Evolutionary conservation across 2,888 invertebrate species (phyloP).

Genomic region (Rhimphoctona megacephalus): DNA sequence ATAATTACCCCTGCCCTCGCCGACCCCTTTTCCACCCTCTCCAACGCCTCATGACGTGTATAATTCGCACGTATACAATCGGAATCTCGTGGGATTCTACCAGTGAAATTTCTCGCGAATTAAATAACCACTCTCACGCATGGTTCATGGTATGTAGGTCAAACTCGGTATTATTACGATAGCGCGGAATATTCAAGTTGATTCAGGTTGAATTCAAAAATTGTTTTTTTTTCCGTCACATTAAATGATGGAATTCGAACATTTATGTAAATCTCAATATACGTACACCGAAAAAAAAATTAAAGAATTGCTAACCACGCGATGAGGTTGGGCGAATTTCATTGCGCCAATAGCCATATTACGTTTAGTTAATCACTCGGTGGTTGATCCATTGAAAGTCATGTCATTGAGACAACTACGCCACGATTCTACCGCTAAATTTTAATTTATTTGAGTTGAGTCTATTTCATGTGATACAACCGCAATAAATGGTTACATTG

Average conservation of each 20-base stretch:
- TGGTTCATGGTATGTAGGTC: slow-evolving; percentile 25
- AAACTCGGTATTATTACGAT: slow-evolving; percentile 3
- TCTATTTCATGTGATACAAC: too few relatives aligned
- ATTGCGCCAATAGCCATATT: too few relatives aligned
- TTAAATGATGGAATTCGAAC: background rate
- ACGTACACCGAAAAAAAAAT: too few relatives aligned
- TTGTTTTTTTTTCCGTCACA: slow-evolving; percentile 7
- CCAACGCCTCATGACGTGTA: slow-evolving; percentile 2
- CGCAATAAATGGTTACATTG: too few relatives aligned
- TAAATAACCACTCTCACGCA: slow-evolving; percentile 48
- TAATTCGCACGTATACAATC: background rate
- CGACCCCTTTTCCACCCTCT: background rate
- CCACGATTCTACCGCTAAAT: too few relatives aligned
- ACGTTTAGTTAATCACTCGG: too few relatives aligned
- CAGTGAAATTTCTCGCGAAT: slow-evolving; percentile 46
- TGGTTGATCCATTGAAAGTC: too few relatives aligned
- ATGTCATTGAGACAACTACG: too few relatives aligned
- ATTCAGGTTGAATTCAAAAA: background rate
- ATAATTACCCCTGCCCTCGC: slow-evolving; percentile 46
- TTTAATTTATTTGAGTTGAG: too few relatives aligned
- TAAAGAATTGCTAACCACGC: too few relatives aligned
- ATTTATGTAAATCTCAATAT: background rate
- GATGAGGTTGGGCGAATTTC: too few relatives aligned
- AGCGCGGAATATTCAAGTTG: background rate
- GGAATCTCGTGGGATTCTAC: slow-evolving; percentile 45